Percentiles rank a stretch among this genome's conserved stretches.
Conservation (phyloP, 2,113 vertebrate genomes). For the Nannospalax galili region DNA sequence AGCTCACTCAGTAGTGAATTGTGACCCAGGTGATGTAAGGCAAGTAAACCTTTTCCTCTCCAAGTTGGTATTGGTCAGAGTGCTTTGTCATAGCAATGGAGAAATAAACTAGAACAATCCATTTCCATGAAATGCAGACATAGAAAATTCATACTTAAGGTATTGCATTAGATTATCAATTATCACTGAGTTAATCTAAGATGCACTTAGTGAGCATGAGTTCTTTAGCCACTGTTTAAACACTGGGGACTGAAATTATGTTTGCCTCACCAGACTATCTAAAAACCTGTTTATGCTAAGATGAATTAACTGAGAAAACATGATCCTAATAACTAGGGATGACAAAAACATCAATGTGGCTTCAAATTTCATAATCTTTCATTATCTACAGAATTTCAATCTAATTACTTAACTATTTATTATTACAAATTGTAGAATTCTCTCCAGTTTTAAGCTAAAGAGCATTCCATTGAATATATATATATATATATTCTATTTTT, state of each 20-base stretch:
- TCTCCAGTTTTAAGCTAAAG: background rate
- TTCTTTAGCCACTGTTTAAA: background rate
- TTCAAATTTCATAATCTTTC: background rate
- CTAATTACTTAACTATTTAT: background rate
- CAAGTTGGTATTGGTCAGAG: too few species aligned
- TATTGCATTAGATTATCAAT: background rate
- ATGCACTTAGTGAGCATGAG: background rate
- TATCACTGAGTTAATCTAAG: background rate
- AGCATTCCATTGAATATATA: background rate
- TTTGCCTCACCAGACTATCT: background rate
- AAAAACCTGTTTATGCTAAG: background rate
- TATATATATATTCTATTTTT: background rate
- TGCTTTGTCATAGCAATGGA: too few species aligned
- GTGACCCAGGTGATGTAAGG: too few species aligned
- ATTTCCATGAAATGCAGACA: background rate
- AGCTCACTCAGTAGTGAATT: too few species aligned
- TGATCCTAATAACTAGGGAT: background rate
- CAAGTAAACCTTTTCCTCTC: too few species aligned
- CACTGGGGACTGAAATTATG: background rate
- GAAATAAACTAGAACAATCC: too few species aligned
- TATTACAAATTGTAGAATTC: background rate
- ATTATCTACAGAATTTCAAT: background rate
- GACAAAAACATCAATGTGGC: background rate
- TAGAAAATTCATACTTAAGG: conserved; percentile 20
- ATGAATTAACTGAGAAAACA: background rate